Conservation (phyloP, 2,113 vertebrate genomes). For the Uria aalge region DNA sequence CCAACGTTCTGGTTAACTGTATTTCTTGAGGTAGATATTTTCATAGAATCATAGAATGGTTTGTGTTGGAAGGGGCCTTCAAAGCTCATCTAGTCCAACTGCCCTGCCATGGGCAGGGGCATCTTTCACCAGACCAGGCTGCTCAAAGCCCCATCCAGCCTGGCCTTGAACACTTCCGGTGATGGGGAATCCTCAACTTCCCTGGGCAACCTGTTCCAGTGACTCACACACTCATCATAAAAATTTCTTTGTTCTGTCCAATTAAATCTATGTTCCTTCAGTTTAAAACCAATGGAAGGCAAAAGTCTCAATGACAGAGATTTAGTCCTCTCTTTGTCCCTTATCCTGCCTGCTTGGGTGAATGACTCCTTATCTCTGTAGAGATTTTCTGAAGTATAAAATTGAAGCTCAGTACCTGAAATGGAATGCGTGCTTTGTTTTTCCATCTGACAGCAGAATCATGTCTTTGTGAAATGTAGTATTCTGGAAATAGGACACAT, state of each 20-base stretch:
- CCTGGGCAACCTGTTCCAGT: neutral
- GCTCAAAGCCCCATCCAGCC: neutral
- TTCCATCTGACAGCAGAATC: neutral
- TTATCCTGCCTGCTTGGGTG: neutral
- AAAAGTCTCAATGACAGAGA: neutral
- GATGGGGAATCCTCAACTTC: neutral
- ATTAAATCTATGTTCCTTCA: neutral
- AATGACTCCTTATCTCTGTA: neutral
- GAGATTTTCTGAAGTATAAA: neutral
- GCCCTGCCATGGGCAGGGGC: neutral
- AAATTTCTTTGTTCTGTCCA: neutral
- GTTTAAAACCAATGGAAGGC: neutral
- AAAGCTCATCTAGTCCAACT: neutral
- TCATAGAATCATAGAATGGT: neutral
- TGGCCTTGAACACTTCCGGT: neutral
- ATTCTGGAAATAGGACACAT: slow-evolving; percentile 11
- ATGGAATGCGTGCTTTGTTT: neutral
- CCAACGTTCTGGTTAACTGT: neutral
- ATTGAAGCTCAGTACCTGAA: neutral
- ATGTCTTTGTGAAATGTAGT: neutral
- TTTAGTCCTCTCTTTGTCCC: neutral
- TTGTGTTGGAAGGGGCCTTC: neutral
- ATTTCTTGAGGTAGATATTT: neutral
- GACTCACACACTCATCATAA: neutral
- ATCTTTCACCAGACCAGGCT: neutral